phyloP scores from a whole-genome alignment of 2,888 invertebrate species.

The Phytoseiulus persimilis region DNA sequence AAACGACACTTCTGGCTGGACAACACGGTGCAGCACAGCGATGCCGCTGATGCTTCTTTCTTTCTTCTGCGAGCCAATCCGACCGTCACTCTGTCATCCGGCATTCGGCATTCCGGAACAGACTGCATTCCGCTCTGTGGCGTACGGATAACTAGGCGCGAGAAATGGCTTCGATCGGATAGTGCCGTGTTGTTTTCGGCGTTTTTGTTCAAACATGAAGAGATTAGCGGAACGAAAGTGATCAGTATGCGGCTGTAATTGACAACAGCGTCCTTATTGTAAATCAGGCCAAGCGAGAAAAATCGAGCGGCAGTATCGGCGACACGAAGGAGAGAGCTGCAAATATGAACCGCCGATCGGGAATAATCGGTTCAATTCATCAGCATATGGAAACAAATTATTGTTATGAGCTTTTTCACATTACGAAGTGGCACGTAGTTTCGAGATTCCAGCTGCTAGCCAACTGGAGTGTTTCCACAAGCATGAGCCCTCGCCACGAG shows the following conservation, averaged over 20 bases:
- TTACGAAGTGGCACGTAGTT: too few relatives aligned
- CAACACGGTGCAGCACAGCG: not conserved
- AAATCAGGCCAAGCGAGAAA: not conserved
- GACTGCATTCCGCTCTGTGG: not conserved
- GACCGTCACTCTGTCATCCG: not conserved
- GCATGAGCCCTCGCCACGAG: too few relatives aligned
- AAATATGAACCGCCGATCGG: not conserved
- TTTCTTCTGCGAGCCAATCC: not conserved
- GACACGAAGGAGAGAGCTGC: not conserved
- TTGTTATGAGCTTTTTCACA: too few relatives aligned
- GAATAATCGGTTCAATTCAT: not conserved
- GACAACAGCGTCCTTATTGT: not conserved
- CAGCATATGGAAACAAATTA: not conserved
- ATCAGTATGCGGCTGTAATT: not conserved
- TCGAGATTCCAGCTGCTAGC: too few relatives aligned
- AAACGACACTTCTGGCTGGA: not conserved
- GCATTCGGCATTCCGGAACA: not conserved
- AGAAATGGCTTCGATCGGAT: not conserved
- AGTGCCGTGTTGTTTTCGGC: not conserved
- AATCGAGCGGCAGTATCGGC: not conserved
- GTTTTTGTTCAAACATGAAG: not conserved
- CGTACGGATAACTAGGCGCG: not conserved
- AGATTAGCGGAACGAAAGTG: not conserved
- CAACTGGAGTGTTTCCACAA: too few relatives aligned
- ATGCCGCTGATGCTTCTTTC: not conserved